Conservation (phyloP, 2,888 invertebrate genomes). For the Emmelina monodactyla region DNA sequence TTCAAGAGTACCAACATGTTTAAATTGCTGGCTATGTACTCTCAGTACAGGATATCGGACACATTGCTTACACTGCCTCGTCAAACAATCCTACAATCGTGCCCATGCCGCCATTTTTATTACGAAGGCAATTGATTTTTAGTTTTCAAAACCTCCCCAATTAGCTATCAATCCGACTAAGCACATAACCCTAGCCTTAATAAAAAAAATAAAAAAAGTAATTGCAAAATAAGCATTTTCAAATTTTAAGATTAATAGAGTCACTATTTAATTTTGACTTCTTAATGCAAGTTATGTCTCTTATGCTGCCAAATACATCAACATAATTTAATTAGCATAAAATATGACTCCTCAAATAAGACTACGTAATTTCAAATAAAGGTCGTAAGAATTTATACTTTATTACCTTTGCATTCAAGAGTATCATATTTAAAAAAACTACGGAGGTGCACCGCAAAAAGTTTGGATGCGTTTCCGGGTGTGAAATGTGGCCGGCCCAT, state of each 20-base stretch:
- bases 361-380: background rate
- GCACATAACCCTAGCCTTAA: too few relatives aligned
- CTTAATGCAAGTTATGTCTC: too few relatives aligned
- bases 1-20: conserved; percentile 59
- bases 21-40: conserved; percentile 60
- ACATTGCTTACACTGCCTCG: conserved; percentile 15
- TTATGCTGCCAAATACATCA: too few relatives aligned
- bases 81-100: conserved; percentile 1
- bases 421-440: background rate
- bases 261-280: too few relatives aligned
- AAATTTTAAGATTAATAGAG: too few relatives aligned
- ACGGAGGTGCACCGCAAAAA: conserved; percentile 30
- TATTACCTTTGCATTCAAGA: background rate
- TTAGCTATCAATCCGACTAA: too few relatives aligned
- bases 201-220: too few relatives aligned
- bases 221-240: too few relatives aligned
- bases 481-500: conserved; percentile 53
- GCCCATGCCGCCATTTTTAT: too few relatives aligned
- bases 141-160: too few relatives aligned
- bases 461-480: conserved; percentile 48
- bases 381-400: background rate
- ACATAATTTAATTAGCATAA: background rate
- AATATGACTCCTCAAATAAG: background rate
- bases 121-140: too few relatives aligned
- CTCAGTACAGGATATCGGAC: conserved; percentile 52